Conservation (phyloP, 2,888 invertebrate species). For the Melanostoma scalare region DNA sequence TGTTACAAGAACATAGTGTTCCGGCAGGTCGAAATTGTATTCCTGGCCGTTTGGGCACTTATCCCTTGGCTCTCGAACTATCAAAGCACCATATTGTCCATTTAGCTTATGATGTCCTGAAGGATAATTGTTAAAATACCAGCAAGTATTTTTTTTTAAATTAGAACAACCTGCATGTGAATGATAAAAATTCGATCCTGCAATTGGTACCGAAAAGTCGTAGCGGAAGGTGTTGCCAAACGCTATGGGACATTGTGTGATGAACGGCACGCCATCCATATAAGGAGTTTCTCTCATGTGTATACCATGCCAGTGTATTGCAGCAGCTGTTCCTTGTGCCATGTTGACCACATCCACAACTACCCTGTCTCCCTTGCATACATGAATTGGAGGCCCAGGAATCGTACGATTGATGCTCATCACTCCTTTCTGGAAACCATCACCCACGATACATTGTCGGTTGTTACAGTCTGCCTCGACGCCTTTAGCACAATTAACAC, state of each 20-base stretch:
- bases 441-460: slow-evolving; percentile 83
- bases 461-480: slow-evolving; percentile 80
- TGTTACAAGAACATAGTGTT: slow-evolving; percentile 88
- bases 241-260: slow-evolving; percentile 91
- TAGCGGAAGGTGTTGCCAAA: slow-evolving; percentile 82
- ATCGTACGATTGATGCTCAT: slow-evolving; percentile 82
- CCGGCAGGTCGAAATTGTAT: slow-evolving; percentile 88
- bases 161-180: slow-evolving; percentile 83
- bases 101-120: slow-evolving; percentile 89
- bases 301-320: slow-evolving; percentile 95
- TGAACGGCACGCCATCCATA: slow-evolving; percentile 92
- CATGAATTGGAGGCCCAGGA: slow-evolving; percentile 84
- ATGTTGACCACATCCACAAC: slow-evolving; percentile 91
- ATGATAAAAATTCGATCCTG: slow-evolving; percentile 92
- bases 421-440: slow-evolving; percentile 82
- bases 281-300: slow-evolving; percentile 89
- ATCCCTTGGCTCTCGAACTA: slow-evolving; percentile 86
- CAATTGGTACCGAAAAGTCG: slow-evolving; percentile 86
- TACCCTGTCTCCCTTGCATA: slow-evolving; percentile 90
- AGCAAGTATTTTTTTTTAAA: not conserved
- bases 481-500: slow-evolving; percentile 81
- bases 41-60: slow-evolving; percentile 84
- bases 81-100: slow-evolving; percentile 89
- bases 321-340: slow-evolving; percentile 89
- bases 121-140: no score